phyloP scores from a whole-genome alignment of 2,113 vertebrate genomes.

The Laticauda laticaudata region DNA sequence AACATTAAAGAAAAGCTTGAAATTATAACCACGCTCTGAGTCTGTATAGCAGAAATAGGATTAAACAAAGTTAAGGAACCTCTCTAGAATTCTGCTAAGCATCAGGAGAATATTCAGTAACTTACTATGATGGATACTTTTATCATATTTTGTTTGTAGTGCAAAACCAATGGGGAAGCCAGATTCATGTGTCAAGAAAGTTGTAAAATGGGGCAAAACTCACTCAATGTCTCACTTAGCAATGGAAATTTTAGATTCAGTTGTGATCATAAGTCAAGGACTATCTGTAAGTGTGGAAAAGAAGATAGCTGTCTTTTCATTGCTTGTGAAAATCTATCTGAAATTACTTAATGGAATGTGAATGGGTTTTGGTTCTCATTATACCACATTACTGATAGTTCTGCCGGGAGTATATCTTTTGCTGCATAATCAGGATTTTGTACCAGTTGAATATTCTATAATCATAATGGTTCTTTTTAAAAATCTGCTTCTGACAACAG shows the following conservation, averaged over 20 bases:
- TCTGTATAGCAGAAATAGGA: background rate
- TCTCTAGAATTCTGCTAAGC: too few relatives aligned
- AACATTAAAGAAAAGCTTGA: background rate
- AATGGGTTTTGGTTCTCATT: background rate
- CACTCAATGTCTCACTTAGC: background rate
- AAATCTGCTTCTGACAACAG: background rate
- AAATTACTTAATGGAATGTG: background rate
- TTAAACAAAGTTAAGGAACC: background rate
- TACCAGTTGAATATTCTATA: background rate
- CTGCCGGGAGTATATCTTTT: background rate
- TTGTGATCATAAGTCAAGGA: background rate
- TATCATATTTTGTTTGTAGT: background rate
- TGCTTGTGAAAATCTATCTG: background rate
- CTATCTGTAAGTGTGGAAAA: background rate
- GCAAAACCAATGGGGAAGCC: background rate
- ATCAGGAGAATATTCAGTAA: background rate
- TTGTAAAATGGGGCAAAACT: background rate
- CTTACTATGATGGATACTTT: background rate
- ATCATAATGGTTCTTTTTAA: background rate
- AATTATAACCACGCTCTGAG: background rate
- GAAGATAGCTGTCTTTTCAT: background rate
- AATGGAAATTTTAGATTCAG: background rate
- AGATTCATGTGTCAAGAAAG: background rate
- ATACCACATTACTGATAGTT: background rate
- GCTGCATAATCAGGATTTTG: background rate